phyloP scores from a whole-genome alignment of 2,113 vertebrate species.

The Marmota monax region DNA sequence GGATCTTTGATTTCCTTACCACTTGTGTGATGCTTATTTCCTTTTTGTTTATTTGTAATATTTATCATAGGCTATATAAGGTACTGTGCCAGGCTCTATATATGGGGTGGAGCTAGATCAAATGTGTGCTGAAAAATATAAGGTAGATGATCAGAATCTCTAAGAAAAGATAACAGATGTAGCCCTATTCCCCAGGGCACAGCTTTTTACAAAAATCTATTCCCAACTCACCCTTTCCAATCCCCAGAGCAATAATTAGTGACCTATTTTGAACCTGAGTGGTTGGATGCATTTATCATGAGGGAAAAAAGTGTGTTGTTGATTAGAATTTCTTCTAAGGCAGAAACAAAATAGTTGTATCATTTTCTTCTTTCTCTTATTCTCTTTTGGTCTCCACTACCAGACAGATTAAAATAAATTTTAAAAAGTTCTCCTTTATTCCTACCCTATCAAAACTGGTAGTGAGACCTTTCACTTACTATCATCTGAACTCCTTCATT shows the following conservation, averaged over 20 bases:
- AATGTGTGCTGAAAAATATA: not conserved
- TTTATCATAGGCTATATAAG: not conserved
- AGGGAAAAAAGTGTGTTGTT: constrained; percentile 40
- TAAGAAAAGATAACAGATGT: constrained; percentile 1
- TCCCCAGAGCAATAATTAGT: not conserved
- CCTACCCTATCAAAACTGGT: not conserved
- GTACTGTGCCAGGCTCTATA: not conserved
- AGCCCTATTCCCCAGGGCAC: not conserved
- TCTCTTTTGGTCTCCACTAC: not conserved
- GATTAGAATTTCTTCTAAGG: constrained; percentile 46
- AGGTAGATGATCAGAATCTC: constrained; percentile 13
- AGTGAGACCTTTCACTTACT: not conserved
- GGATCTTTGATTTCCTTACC: not conserved
- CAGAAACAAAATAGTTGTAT: not conserved
- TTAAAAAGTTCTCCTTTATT: not conserved
- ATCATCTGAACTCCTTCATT: not conserved
- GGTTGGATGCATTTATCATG: not conserved
- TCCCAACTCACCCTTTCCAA: not conserved
- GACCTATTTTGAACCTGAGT: constrained; percentile 40
- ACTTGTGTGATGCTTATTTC: not conserved
- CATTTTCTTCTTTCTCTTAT: not conserved
- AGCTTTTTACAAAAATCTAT: constrained; percentile 30
- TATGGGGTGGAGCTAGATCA: not conserved
- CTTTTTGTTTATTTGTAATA: constrained; percentile 12
- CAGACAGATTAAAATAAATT: not conserved